These are phyloP conservation scores for Acrocera orbiculus DNA, from an alignment of 2,888 invertebrate species.

Conservation along the genomic window DNA sequence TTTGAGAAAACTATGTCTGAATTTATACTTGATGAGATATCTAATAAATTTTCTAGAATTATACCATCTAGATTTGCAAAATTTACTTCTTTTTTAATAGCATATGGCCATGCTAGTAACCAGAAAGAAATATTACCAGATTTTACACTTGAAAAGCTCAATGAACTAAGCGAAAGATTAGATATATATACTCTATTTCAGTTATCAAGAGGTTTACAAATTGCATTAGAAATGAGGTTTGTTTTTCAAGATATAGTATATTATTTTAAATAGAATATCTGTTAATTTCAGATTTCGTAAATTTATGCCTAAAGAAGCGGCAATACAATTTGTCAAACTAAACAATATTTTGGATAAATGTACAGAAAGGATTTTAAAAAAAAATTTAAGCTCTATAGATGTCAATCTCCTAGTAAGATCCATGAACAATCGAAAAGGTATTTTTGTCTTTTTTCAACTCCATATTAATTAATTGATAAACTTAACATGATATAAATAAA, in stretches of 20 bases:
- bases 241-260: slow-evolving; percentile 6
- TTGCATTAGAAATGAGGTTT: slow-evolving; percentile 23
- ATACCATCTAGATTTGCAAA: slow-evolving; percentile 30
- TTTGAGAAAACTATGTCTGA: slow-evolving; percentile 32
- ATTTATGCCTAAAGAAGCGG: slow-evolving; percentile 16
- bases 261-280: neutral
- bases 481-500: neutral
- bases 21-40: slow-evolving; percentile 25
- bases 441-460: no score
- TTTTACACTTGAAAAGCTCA: slow-evolving; percentile 25
- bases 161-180: slow-evolving; percentile 30
- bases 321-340: slow-evolving; percentile 20
- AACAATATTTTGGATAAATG: slow-evolving; percentile 24
- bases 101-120: slow-evolving; percentile 28
- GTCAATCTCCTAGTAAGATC: slow-evolving; percentile 24
- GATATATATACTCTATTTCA: slow-evolving; percentile 27
- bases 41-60: slow-evolving; percentile 22
- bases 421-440: slow-evolving; percentile 23
- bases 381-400: slow-evolving; percentile 17
- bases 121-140: slow-evolving; percentile 24
- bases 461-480: no score
- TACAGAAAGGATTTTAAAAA: slow-evolving; percentile 21
- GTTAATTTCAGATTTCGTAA: slow-evolving; percentile 18
- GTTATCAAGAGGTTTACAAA: slow-evolving; percentile 32
- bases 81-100: slow-evolving; percentile 31